phyloP scores from a whole-genome alignment of 2,797 vertebrate genomes.

The Phoeniculus purpureus region DNA sequence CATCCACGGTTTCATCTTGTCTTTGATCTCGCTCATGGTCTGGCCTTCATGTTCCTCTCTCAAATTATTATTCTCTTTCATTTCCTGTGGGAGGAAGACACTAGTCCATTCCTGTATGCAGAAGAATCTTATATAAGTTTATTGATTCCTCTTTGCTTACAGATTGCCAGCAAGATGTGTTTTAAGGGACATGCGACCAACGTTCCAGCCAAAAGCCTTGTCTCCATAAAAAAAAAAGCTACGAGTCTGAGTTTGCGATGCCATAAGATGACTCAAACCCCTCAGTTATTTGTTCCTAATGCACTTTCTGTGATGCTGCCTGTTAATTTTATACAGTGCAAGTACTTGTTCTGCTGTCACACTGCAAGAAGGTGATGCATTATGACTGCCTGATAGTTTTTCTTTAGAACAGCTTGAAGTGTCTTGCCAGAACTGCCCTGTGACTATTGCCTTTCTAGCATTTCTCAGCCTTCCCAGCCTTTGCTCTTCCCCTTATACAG shows the following conservation, averaged over 20 bases:
- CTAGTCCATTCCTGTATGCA: neutral
- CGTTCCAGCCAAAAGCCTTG: neutral
- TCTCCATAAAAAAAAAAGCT: neutral
- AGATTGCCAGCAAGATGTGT: neutral
- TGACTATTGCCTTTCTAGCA: neutral
- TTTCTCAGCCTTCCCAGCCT: neutral
- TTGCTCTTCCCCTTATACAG: neutral
- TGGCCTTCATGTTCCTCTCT: neutral
- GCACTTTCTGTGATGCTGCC: neutral
- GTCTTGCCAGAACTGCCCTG: neutral
- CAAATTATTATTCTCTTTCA: conserved; percentile 23
- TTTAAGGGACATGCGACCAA: neutral
- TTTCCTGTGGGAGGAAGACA: conserved; percentile 48
- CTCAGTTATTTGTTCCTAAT: neutral
- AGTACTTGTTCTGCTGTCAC: neutral
- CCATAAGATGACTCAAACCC: neutral
- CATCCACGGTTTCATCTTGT: neutral
- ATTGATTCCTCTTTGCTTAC: conserved; percentile 17
- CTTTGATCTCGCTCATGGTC: neutral
- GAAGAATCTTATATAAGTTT: conserved; percentile 45
- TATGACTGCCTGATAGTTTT: neutral
- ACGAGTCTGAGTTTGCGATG: neutral
- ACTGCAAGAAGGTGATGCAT: neutral
- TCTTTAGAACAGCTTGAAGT: neutral
- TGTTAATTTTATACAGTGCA: neutral